Conservation (phyloP, 2,797 vertebrate genomes). For the Oceanodroma leucorhoa region DNA sequence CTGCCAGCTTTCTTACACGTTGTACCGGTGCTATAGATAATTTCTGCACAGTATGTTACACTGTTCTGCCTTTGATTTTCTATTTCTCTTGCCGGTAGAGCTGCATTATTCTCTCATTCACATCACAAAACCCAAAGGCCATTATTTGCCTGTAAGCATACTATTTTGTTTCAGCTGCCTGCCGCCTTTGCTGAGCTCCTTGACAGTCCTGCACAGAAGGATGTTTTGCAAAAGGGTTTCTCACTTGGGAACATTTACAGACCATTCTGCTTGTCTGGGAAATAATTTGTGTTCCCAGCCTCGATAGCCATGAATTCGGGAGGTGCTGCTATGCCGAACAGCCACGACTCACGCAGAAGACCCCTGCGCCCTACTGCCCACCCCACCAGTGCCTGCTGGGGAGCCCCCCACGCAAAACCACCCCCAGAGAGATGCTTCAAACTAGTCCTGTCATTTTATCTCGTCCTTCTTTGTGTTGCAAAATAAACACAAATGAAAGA, state of each 20-base stretch:
- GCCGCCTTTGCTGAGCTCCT: not conserved
- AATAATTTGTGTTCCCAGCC: not conserved
- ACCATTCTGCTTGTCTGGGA: not conserved
- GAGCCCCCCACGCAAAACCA: not conserved
- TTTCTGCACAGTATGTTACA: not conserved
- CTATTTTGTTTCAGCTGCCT: not conserved
- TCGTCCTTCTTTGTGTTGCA: not conserved
- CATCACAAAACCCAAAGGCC: not conserved
- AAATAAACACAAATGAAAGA: not conserved
- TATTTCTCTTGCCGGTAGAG: not conserved
- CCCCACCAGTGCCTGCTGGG: not conserved
- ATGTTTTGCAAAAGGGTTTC: not conserved
- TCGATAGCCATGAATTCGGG: fast-evolving
- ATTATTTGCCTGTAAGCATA: not conserved
- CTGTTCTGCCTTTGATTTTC: not conserved
- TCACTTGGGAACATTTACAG: not conserved
- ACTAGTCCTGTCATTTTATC: not conserved
- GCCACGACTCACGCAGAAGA: not conserved
- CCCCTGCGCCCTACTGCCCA: not conserved
- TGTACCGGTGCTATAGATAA: not conserved
- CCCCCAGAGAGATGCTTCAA: not conserved
- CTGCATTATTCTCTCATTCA: not conserved
- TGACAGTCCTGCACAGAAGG: not conserved
- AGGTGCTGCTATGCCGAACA: not conserved
- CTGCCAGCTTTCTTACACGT: not conserved